Evolutionary conservation across 2,797 vertebrate genomes (phyloP).

Genomic region (Siniperca undulata): DNA sequence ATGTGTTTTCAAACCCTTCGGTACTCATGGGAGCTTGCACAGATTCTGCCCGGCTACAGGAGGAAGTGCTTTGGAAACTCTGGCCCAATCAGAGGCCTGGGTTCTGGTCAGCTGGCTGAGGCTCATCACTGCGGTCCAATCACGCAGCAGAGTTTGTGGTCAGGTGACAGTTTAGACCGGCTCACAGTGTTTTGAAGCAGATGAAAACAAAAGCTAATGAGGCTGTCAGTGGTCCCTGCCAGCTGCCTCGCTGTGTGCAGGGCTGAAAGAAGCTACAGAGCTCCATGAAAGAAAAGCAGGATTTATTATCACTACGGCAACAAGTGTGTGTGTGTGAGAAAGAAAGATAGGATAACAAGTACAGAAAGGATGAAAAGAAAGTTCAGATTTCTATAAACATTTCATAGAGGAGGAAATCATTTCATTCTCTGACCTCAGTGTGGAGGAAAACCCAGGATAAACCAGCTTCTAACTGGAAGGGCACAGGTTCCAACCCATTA

Average conservation of each 20-base stretch:
- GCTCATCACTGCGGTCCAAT: slow-evolving; percentile 55
- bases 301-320: slow-evolving; percentile 54
- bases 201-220: slow-evolving; percentile 84
- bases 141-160: slow-evolving; percentile 31
- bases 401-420: not conserved
- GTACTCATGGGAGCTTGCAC: slow-evolving; percentile 57
- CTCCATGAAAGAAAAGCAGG: slow-evolving; percentile 45
- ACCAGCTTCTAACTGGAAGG: not conserved
- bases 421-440: not conserved
- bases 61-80: slow-evolving; percentile 74
- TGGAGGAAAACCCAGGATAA: not conserved
- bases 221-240: slow-evolving; percentile 60
- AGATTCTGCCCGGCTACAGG: slow-evolving; percentile 86
- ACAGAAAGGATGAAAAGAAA: not conserved
- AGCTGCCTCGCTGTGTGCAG: slow-evolving; percentile 62
- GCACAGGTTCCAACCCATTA: not conserved
- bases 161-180: slow-evolving; percentile 72
- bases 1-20: slow-evolving; percentile 55
- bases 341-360: not conserved
- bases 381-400: not conserved
- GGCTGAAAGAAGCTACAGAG: slow-evolving; percentile 50
- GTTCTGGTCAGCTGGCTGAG: slow-evolving; percentile 70
- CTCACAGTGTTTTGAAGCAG: slow-evolving; percentile 72
- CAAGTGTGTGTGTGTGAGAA: slow-evolving; percentile 39
- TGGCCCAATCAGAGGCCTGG: slow-evolving; percentile 74